Evolutionary conservation across 2,888 invertebrate genomes (phyloP).

Genomic region (Napeogenes sylphis): DNA sequence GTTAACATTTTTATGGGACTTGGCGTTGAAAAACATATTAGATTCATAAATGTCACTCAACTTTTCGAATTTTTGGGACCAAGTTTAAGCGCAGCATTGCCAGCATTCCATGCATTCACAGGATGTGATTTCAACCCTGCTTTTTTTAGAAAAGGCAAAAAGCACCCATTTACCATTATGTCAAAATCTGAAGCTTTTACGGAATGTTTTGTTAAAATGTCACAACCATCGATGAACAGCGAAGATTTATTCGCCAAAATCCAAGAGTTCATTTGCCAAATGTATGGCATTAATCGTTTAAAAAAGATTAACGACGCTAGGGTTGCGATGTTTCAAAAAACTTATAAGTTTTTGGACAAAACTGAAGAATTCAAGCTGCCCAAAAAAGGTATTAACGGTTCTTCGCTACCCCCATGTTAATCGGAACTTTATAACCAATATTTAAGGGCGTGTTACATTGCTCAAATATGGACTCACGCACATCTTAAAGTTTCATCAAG

Average conservation of each 20-base stretch:
- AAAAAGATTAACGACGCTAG: constrained; percentile 7
- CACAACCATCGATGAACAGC: constrained; percentile 9
- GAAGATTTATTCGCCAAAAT: constrained; percentile 9
- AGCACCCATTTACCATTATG: no score
- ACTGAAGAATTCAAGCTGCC: constrained; percentile 7
- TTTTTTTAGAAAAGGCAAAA: no score
- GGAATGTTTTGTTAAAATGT: constrained; percentile 14
- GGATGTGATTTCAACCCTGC: no score
- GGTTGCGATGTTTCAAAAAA: constrained; percentile 6
- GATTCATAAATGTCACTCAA: no score
- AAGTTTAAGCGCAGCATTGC: no score
- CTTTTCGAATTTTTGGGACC: no score
- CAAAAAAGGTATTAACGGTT: constrained; percentile 8
- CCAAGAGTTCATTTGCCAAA: constrained; percentile 9
- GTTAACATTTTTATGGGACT: no score
- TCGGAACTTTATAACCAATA: background rate
- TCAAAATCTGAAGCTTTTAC: no score
- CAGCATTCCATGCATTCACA: no score
- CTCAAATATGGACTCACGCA: constrained; percentile 3
- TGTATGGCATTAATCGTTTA: constrained; percentile 6
- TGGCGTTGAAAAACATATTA: no score
- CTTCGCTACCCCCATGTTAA: background rate
- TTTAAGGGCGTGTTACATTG: constrained; percentile 5
- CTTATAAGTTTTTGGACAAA: background rate
- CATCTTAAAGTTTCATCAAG: constrained; percentile 1